phyloP scores from a whole-genome alignment of 2,888 invertebrate species.

The Pegoplata infirma region DNA sequence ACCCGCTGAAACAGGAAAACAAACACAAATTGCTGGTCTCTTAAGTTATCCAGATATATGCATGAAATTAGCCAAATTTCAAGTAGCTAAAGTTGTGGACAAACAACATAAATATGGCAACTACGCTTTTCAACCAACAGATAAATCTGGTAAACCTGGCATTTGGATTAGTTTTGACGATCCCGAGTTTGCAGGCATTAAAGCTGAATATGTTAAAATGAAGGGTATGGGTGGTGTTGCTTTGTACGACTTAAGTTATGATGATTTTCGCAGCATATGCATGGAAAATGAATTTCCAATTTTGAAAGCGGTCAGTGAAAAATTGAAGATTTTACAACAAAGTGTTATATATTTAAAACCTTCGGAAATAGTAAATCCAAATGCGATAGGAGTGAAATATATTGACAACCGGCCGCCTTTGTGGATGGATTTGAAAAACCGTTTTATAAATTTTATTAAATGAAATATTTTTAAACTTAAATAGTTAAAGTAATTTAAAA shows the following conservation, averaged over 20 bases:
- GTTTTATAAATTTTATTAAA: too few relatives aligned
- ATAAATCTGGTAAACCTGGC: slow-evolving; percentile 83
- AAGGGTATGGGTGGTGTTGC: slow-evolving; percentile 88
- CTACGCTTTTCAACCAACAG: slow-evolving; percentile 86
- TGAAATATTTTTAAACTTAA: too few relatives aligned
- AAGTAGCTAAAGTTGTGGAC: slow-evolving; percentile 85
- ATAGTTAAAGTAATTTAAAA: too few relatives aligned
- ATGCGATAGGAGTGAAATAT: too few relatives aligned
- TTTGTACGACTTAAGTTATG: slow-evolving; percentile 85
- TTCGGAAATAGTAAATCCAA: too few relatives aligned
- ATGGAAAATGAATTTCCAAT: slow-evolving; percentile 86
- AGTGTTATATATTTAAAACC: too few relatives aligned
- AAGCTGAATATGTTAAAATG: slow-evolving; percentile 84
- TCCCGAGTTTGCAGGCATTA: slow-evolving; percentile 88
- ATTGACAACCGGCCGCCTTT: too few relatives aligned
- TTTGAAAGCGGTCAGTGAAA: not conserved
- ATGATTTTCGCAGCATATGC: slow-evolving; percentile 90
- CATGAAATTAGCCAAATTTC: slow-evolving; percentile 83
- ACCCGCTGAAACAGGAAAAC: slow-evolving; percentile 84
- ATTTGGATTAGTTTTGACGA: slow-evolving; percentile 91
- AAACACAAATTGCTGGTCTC: slow-evolving; percentile 84
- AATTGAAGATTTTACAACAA: not conserved
- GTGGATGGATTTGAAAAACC: too few relatives aligned
- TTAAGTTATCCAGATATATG: slow-evolving; percentile 90
- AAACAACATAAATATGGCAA: slow-evolving; percentile 87